Evolutionary conservation across 2,113 vertebrate genomes (phyloP).

Genomic region (Echinops telfairi): DNA sequence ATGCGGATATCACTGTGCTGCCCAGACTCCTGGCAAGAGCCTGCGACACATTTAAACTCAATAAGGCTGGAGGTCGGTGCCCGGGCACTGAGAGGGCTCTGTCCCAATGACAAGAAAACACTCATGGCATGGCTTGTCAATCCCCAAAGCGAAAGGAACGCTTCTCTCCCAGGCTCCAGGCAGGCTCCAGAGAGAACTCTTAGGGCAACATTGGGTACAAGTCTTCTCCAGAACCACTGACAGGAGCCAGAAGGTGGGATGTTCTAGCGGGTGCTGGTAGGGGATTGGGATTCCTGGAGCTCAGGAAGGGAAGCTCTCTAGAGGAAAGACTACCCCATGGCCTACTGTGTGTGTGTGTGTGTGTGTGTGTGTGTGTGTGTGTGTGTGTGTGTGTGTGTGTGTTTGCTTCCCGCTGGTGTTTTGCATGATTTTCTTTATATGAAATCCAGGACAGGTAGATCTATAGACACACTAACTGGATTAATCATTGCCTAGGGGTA

Average conservation of each 20-base stretch:
- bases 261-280: accelerated
- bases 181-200: neutral
- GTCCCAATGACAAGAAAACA: neutral
- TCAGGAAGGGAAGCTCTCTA: neutral
- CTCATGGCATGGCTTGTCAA: neutral
- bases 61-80: neutral
- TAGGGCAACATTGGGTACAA: too few species aligned
- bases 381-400: too few species aligned
- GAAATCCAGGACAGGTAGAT: too few species aligned
- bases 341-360: too few species aligned
- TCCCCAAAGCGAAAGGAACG: neutral
- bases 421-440: too few species aligned
- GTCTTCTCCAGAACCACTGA: neutral
- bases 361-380: too few species aligned
- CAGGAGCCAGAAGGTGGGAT: neutral
- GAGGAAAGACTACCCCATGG: neutral
- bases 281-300: accelerated
- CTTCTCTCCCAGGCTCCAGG: neutral
- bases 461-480: too few species aligned
- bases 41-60: neutral
- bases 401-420: too few species aligned
- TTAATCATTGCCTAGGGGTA: too few species aligned
- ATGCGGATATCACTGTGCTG: accelerated
- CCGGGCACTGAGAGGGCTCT: too few species aligned
- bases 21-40: neutral